These are phyloP conservation scores for Romanogobio albipinnatus DNA, from an alignment of 2,113 vertebrate species.

Conservation along the genomic window DNA sequence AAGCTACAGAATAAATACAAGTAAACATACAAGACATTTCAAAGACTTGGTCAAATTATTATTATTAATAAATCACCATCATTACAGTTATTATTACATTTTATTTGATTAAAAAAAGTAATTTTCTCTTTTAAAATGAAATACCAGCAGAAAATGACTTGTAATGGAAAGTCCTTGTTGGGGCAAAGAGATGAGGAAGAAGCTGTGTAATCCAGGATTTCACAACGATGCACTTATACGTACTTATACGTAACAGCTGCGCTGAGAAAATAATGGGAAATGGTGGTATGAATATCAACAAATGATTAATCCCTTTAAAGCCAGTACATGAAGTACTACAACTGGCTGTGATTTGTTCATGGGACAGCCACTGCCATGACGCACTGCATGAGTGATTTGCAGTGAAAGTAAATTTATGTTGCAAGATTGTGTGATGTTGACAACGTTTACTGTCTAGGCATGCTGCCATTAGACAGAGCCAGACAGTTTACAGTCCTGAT, in stretches of 20 bases:
- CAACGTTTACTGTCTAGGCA: slow-evolving; percentile 20
- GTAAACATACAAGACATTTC: background rate
- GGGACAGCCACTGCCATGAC: background rate
- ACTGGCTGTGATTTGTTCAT: background rate
- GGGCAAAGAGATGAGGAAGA: background rate
- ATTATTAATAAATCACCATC: background rate
- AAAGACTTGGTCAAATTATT: background rate
- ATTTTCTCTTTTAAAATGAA: background rate
- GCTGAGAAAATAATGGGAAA: background rate
- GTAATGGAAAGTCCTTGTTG: background rate
- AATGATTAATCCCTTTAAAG: background rate
- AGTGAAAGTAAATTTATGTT: slow-evolving; percentile 31
- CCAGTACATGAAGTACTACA: background rate
- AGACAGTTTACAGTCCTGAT: slow-evolving; percentile 36
- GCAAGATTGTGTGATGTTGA: background rate
- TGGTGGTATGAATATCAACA: background rate
- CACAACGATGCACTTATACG: background rate
- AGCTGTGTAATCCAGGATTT: slow-evolving; percentile 35
- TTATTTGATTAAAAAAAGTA: too few relatives aligned
- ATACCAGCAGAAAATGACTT: background rate
- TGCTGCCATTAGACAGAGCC: slow-evolving; percentile 32
- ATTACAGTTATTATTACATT: background rate
- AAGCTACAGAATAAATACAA: background rate
- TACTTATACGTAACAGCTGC: background rate
- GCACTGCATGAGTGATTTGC: background rate